Conservation (phyloP, 2,888 invertebrate genomes). For the Polydesmus complanatus region DNA sequence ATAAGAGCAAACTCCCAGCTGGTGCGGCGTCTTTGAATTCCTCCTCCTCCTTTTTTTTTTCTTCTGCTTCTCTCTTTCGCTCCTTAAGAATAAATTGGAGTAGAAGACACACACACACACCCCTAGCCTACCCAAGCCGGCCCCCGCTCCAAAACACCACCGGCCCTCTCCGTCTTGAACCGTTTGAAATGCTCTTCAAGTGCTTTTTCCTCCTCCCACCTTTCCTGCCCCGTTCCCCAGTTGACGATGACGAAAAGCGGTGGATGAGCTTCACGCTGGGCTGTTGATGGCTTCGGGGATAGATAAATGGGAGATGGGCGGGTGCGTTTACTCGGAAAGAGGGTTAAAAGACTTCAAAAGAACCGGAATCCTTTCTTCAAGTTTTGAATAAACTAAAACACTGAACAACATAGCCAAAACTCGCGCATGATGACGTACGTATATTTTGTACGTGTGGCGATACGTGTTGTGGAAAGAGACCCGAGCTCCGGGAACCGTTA, state of each 20-base stretch:
- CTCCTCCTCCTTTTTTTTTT: background rate
- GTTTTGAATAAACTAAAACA: too few species aligned
- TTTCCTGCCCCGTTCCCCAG: background rate
- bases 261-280: background rate
- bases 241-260: background rate
- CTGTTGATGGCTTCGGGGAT: background rate
- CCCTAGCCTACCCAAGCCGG: background rate
- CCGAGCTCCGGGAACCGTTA: background rate
- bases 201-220: background rate
- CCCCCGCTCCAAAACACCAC: background rate
- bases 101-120: background rate
- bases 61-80: background rate
- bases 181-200: too few species aligned
- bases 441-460: background rate
- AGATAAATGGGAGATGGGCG: background rate
- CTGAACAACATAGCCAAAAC: too few species aligned
- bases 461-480: background rate
- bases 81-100: background rate
- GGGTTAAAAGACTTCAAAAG: background rate
- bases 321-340: too few species aligned
- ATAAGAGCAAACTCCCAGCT: constrained; percentile 13
- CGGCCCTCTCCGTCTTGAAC: background rate
- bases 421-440: background rate
- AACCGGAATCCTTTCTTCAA: background rate
- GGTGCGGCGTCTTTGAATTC: constrained; percentile 4